These are phyloP conservation scores for Cebus imitator DNA, from an alignment of 2,113 vertebrate species.

Conservation along the genomic window DNA sequence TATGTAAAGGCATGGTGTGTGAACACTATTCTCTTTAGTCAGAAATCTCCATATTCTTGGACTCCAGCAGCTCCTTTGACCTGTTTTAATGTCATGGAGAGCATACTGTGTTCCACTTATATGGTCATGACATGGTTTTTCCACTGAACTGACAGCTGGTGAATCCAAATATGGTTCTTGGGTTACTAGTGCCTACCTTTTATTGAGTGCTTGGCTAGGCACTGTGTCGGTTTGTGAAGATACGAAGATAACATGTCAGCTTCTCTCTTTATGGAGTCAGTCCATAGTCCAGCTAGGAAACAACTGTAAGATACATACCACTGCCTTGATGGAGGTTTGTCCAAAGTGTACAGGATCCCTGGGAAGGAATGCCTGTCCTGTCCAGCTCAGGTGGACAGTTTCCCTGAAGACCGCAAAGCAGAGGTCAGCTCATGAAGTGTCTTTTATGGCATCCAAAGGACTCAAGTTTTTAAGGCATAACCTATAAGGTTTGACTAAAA, in stretches of 20 bases:
- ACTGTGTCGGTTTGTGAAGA: neutral
- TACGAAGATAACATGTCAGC: slow-evolving; percentile 4
- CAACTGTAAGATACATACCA: neutral
- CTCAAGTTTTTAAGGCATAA: slow-evolving; percentile 9
- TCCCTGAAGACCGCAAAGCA: neutral
- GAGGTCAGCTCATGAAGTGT: neutral
- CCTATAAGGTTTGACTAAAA: neutral
- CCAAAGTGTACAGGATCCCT: neutral
- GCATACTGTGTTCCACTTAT: neutral
- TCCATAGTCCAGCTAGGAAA: neutral
- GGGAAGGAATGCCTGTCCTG: neutral
- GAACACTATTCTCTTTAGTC: neutral
- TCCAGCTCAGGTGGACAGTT: neutral
- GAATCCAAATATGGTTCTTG: neutral
- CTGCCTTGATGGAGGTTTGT: neutral
- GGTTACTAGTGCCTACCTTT: neutral
- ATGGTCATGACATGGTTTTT: neutral
- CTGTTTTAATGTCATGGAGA: neutral
- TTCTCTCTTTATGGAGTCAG: neutral
- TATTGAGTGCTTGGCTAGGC: neutral
- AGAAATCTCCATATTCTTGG: slow-evolving; percentile 2
- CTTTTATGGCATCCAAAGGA: neutral
- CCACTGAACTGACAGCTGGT: neutral
- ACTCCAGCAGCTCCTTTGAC: neutral
- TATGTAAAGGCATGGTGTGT: neutral